Evolutionary conservation across 2,113 vertebrate species (phyloP).

Genomic region (Dasyprocta punctata): DNA sequence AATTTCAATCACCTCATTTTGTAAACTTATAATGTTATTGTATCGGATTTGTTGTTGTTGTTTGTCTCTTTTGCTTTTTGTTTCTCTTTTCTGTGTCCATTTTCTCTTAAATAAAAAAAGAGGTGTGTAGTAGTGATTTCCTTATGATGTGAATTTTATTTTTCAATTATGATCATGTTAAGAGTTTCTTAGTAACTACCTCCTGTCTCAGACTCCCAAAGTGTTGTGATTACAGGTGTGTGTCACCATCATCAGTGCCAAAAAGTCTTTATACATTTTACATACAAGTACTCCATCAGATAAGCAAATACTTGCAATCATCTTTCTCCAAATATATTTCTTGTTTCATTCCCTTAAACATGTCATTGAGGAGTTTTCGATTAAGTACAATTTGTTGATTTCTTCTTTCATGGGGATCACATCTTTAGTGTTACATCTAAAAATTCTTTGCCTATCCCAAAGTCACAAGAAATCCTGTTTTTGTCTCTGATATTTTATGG

Average conservation of each 20-base stretch:
- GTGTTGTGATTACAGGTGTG: not conserved
- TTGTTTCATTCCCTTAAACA: not conserved
- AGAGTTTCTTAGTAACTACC: too few relatives aligned
- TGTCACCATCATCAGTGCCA: not conserved
- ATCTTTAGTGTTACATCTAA: not conserved
- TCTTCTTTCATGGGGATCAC: not conserved
- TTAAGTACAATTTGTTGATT: not conserved
- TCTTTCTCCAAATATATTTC: not conserved
- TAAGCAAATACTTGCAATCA: not conserved
- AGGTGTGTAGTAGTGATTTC: too few relatives aligned
- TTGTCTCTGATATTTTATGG: not conserved
- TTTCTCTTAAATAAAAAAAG: too few relatives aligned
- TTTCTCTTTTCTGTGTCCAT: too few relatives aligned
- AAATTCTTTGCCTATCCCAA: not conserved
- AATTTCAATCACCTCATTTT: too few relatives aligned
- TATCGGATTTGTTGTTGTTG: too few relatives aligned
- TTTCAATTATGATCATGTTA: not conserved
- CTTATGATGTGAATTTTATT: not conserved
- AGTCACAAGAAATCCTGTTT: not conserved
- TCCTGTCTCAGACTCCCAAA: not conserved
- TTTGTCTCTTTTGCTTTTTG: too few relatives aligned
- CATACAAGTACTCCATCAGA: not conserved
- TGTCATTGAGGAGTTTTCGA: not conserved
- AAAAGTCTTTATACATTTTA: not conserved
- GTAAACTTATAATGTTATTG: too few relatives aligned